Evolutionary conservation across 1,140 invertebrate species (phyloP).

Genomic region (Drosophila pandora): DNA sequence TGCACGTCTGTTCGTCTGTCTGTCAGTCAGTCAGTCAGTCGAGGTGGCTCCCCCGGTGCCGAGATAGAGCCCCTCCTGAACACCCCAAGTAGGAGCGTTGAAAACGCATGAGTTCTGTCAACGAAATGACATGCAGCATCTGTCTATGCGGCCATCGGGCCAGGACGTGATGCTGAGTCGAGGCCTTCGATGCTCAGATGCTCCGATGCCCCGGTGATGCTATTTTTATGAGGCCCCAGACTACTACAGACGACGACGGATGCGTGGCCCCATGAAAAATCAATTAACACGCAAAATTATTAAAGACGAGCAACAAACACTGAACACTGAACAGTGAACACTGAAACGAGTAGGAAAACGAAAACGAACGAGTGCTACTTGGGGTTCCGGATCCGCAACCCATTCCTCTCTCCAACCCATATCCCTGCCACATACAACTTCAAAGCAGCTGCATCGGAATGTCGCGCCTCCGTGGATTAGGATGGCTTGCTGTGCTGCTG

Average conservation of each 20-base stretch:
- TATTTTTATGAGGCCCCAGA: conserved; percentile 77
- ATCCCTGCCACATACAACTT: conserved; percentile 45
- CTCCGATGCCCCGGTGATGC: conserved; percentile 52
- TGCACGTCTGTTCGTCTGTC: neutral
- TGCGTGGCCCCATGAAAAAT: conserved; percentile 82
- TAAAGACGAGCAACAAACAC: conserved; percentile 68
- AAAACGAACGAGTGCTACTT: conserved; percentile 41
- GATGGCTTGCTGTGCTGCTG: conserved; percentile 43
- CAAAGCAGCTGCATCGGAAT: conserved; percentile 73
- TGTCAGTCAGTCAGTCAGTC: conserved; percentile 21
- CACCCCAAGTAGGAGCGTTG: conserved; percentile 1
- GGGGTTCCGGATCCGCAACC: conserved; percentile 29
- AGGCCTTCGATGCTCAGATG: conserved; percentile 11
- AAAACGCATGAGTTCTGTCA: conserved; percentile 76
- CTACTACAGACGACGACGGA: conserved; percentile 61
- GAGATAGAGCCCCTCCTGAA: conserved; percentile 20
- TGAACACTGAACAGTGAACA: neutral
- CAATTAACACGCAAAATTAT: conserved; percentile 83
- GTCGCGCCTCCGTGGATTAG: conserved; percentile 69
- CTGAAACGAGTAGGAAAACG: conserved; percentile 32
- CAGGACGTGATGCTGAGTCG: conserved; percentile 75
- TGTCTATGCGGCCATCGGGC: conserved; percentile 72
- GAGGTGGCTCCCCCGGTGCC: conserved; percentile 2
- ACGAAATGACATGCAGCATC: conserved; percentile 80
- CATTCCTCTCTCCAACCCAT: neutral